A percentile compares a stretch with the other conserved stretches of the same genome.
These are phyloP conservation scores for Sceloporus undulatus DNA, from an alignment of 2,113 vertebrate species.

Conservation along the genomic window DNA sequence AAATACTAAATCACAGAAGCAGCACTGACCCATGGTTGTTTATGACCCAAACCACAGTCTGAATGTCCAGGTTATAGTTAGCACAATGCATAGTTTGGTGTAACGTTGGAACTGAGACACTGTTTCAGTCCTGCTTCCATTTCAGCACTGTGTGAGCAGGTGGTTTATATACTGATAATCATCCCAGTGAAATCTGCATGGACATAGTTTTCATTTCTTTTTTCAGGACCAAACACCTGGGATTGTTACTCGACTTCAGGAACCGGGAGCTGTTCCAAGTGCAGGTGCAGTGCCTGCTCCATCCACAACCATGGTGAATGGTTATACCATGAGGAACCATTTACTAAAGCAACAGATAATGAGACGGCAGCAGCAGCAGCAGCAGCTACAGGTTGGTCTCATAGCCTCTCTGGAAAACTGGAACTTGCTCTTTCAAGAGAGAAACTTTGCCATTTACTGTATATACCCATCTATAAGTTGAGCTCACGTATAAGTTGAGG, in stretches of 20 bases:
- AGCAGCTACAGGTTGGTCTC: slow-evolving; percentile 63
- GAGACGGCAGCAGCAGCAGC: slow-evolving; percentile 73
- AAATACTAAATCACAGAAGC: neutral
- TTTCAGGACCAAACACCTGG: slow-evolving; percentile 79
- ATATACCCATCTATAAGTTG: no score
- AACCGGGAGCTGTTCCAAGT: slow-evolving; percentile 73
- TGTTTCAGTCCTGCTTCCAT: neutral
- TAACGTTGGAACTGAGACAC: neutral
- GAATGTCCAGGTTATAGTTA: neutral
- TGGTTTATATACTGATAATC: slow-evolving; percentile 36
- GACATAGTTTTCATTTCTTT: slow-evolving; percentile 44
- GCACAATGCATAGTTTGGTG: neutral
- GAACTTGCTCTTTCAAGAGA: neutral
- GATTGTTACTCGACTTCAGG: slow-evolving; percentile 80
- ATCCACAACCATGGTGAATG: slow-evolving; percentile 62
- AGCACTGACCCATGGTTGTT: neutral
- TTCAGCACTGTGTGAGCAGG: slow-evolving; percentile 34
- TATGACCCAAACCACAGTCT: neutral
- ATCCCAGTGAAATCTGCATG: slow-evolving; percentile 59
- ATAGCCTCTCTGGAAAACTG: neutral
- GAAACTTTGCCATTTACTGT: neutral
- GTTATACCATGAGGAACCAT: slow-evolving; percentile 78
- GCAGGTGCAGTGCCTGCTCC: slow-evolving; percentile 54
- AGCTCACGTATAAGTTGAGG: no score
- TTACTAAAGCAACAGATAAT: slow-evolving; percentile 82